Base-by-base conservation (phyloP, 2,113 vertebrate species). In the Leucopternis melanops region DNA sequence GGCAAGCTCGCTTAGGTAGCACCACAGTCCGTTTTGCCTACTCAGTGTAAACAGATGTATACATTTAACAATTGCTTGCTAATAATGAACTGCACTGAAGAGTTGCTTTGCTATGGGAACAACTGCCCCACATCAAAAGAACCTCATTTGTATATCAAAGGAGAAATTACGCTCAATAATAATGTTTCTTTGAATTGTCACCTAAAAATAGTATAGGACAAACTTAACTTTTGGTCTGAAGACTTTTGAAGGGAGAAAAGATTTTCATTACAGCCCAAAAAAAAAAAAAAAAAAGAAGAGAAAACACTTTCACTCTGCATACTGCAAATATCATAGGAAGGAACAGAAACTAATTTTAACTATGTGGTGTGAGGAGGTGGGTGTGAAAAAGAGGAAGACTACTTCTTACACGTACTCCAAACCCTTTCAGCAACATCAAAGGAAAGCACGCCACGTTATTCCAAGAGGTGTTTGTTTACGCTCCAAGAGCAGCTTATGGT, bases 121-220 rank as follows among this genome's bases (percentile, higher is more conserved):
- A 94, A 81, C 88, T 1, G 21, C 34, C 36, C 77, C 86, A 95
- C 94, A 97, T 94, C 91, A 97, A 89, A 95, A 90, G 95, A 92
- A 70, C 27, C 67, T 95, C n/a, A 92, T 97, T 91, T 97, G 95
- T 85, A 91, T 82, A 94, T 95, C 95, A 97, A 96, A 95, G 89
- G 38, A 92, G 55, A 94, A 95, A 95, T 85, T 95, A 89, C 8
- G 13, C 49, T 89, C 87, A 70, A 10, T 52, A 90, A 77, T 82
- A 81, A 85, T 14, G 66, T 81, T 94, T 73, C 81, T 96, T 90
- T 91, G 70, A 92, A 94, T 89, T 61, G 55, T 36, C 78, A 87
- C 74, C 87, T 94, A 90, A 91, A 97, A 95, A 88, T 42, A 96
- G 42, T 44, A 72, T n/a, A 69, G 40, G 84, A 75, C 86, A 93